Evolutionary conservation across 2,113 vertebrate species (phyloP), one percentile per base, ranked within the genome.

Genomic region (Aspidoscelis tigris): DNA sequence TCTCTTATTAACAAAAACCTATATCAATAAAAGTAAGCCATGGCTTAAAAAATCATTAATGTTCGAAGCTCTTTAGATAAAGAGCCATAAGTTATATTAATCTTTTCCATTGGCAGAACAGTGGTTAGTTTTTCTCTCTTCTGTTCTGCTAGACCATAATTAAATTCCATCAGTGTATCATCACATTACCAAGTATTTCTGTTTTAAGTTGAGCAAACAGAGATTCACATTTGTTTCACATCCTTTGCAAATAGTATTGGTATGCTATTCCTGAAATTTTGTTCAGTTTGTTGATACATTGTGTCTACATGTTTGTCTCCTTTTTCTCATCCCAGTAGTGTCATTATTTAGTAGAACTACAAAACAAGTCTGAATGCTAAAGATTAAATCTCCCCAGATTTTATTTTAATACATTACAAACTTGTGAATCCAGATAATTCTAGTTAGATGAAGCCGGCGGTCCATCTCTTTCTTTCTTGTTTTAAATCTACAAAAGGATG

Each of bases 1-100:
- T 78, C 76, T 81, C 58, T 80, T 80, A 85, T 80, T 86, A 86
- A 86, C 64, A 81, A 86, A 69, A 92, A 83, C 47, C 76, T 0
- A 50, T 65, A 88, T 87, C 74, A 79, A 82, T 81, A 0, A 4
- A 80, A 77, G 88, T 8, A 26, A 79, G 80, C 64, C 1, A 7
- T 33, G 80, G 76, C 75, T 76, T 11, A n/a, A 82, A 90, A 90
- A 43, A 68, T 0, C 1, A 3, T 84, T 71, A 76, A 26, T 78
- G 83, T 89, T 82, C 61, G 81, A 87, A 89, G 12, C 18, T 8
- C 72, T 2, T 55, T 69, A 33, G 22, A 86, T 72, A 90, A 77
- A 81, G 81, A 78, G 21, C 2, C 39, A 76, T 68, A 11, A 44
- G 21, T 65, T 9, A 55, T 77, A 58, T 85, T 87, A 53, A 91